Conservation (phyloP, 2,888 invertebrate genomes). For the Shargacucullia verbasci region DNA sequence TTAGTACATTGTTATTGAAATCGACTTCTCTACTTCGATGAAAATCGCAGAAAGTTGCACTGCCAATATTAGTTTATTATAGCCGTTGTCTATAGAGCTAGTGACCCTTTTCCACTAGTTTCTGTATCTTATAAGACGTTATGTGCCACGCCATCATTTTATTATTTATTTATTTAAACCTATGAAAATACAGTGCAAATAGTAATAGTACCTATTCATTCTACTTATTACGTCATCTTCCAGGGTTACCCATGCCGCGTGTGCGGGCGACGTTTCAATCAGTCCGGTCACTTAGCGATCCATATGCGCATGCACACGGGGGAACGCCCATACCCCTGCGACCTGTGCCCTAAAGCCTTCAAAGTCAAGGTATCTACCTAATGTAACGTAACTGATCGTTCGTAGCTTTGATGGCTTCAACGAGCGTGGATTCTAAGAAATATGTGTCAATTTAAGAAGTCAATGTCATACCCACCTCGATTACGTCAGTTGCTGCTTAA, state of each 20-base stretch:
- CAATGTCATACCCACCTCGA: no score
- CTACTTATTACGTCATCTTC: constrained; percentile 50
- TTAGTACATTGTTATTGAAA: constrained; percentile 6
- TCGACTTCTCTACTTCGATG: neutral
- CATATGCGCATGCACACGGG: constrained; percentile 90
- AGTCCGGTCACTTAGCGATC: constrained; percentile 88
- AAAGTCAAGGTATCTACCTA: constrained; percentile 79
- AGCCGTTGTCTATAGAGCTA: no score
- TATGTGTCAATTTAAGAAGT: no score
- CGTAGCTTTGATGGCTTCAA: no score
- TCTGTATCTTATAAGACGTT: no score
- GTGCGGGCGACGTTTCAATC: constrained; percentile 89
- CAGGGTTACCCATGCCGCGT: constrained; percentile 88
- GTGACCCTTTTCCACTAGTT: no score
- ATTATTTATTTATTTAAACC: no score
- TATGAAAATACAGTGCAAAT: neutral
- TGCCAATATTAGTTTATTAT: no score
- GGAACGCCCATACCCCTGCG: constrained; percentile 88
- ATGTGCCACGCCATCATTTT: no score
- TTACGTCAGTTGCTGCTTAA: no score
- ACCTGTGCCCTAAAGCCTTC: constrained; percentile 87
- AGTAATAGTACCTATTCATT: neutral
- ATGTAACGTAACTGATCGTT: constrained; percentile 11
- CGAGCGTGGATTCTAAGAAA: no score
- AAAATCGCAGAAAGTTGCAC: no score